phyloP scores from a whole-genome alignment of 1,140 invertebrate genomes.

The Calycopis cecrops region DNA sequence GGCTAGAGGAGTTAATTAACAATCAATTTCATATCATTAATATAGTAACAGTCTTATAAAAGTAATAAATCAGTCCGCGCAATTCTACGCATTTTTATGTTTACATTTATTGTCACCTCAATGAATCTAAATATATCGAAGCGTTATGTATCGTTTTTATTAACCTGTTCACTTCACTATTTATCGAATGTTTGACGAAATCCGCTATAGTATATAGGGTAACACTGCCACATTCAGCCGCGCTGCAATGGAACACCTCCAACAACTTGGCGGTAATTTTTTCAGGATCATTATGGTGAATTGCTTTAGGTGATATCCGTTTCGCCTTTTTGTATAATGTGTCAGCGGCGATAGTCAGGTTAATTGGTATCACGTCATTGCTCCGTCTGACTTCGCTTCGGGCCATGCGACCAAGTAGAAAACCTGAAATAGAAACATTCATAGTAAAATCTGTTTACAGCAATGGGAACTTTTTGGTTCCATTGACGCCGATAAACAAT shows the following conservation, averaged over 20 bases:
- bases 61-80: slow-evolving; percentile 3
- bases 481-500: too few relatives aligned
- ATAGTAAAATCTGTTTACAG: too few relatives aligned
- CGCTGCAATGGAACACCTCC: slow-evolving; percentile 47
- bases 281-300: slow-evolving; percentile 47
- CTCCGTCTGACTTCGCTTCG: slow-evolving; percentile 38
- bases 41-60: background rate
- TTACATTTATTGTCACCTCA: slow-evolving; percentile 45
- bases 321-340: slow-evolving; percentile 49
- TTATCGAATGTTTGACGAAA: slow-evolving; percentile 44
- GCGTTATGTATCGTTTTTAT: slow-evolving; percentile 52
- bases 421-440: slow-evolving; percentile 39
- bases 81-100: background rate
- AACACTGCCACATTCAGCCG: slow-evolving; percentile 40
- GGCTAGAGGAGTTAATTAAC: too few relatives aligned
- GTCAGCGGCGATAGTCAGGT: slow-evolving; percentile 46
- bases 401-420: slow-evolving; percentile 54
- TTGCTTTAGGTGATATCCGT: slow-evolving; percentile 47
- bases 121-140: slow-evolving; percentile 49
- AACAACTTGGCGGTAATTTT: slow-evolving; percentile 42
- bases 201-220: slow-evolving; percentile 46
- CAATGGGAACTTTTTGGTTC: too few relatives aligned
- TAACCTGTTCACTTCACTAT: slow-evolving; percentile 45
- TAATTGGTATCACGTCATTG: slow-evolving; percentile 45
- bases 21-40: too few relatives aligned